Evolutionary conservation across 2,888 invertebrate species (phyloP), one percentile per base, ranked within the genome.

Genomic region (Harpagoxenus sublaevis): DNA sequence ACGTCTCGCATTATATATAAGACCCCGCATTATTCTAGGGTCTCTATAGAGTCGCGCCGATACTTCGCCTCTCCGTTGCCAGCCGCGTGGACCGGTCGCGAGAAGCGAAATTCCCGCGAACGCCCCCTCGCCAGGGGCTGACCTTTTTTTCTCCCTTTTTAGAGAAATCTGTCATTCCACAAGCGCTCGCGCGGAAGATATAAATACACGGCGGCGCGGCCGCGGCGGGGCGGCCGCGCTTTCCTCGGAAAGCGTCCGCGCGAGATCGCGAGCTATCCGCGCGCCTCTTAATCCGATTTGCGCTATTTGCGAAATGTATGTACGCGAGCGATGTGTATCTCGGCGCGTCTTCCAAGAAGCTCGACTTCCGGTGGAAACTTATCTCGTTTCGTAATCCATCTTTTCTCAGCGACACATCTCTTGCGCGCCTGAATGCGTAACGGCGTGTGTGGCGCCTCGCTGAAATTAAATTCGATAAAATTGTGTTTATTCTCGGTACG

Each of bases 101-200:
- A 68, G 51, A 63, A 75, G 39, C 35, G 39, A 2, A 2, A 60
- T 68, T 60, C 57, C 3, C 57, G 57, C 45, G 78, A 68, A 70
- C 65, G 39, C 0, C n/a, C 23, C 23, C 39, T 39, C 42, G 18
- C n/a, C 45, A 0, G 1, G 9, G 48, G 9, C 57, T 23, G 57
- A 10, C 23, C 18, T 48, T 18, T 48, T 23, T 12, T 28, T 66
- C 2, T 48, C 48, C 39, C 60, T 81, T 77, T 78, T 71, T 39
- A 81, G 60, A 60, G 60, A 62, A 71, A 81, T 48, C 39, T 81
- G 79, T 81, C 79, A 71, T 81, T 71, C 79, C 39, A 8, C 79
- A 48, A 68, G 66, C 66, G 66, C 45, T 65, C 57, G 45, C 79
- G 42, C 45, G 70, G 31, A 60, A 60, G 79, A 81, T 81, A 81